Evolutionary conservation across 2,888 invertebrate genomes (phyloP), one percentile per base, ranked within the genome.

Genomic region (Mayetiola destructor): DNA sequence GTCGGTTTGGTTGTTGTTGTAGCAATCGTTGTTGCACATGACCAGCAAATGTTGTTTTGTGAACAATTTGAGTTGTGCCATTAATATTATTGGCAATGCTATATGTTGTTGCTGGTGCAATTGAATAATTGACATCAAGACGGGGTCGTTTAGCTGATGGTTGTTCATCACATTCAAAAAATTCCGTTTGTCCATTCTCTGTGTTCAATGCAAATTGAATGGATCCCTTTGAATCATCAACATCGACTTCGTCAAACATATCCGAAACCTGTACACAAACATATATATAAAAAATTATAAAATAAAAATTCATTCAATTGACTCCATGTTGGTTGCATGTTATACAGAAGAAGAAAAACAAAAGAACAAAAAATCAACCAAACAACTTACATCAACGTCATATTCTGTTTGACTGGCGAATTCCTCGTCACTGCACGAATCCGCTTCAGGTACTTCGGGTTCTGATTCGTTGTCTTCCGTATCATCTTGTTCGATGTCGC

Each of bases 201-300:
- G 29, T 32, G 55, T 62, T 63, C 23, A 69, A 64, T 2, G 63
- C 61, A 53, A 65, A 63, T 35, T 65, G 67, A 14, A 71, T 64
- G 0, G 66, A 60, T 42, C 68, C 66, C 59, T 71, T 71, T 32
- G 68, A 80, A 60, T 85, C 84, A 61, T 85, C 82, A 61, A 80
- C 74, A 59, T 85, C 85, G 56, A 84, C 77, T 63, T 84, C 82
- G 67, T 86, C 86, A 67, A 85, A 88, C 1, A 84, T 75, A 59
- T 81, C 80, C 63, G 81, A 75, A 5, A 85, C 80, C 83, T 83
- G 65, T 29, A 62, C 1, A 32, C 9, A 12, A 27, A 27, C 2
- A 48, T 30, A 58, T 59, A 57, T 53, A 40, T 40, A 36, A 48
- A 48, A 21, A 48, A 4, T 40, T 40, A 30, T 20, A 32, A 37